Evolutionary conservation across 2,113 vertebrate species (phyloP).

Genomic region (Diadophis punctatus): DNA sequence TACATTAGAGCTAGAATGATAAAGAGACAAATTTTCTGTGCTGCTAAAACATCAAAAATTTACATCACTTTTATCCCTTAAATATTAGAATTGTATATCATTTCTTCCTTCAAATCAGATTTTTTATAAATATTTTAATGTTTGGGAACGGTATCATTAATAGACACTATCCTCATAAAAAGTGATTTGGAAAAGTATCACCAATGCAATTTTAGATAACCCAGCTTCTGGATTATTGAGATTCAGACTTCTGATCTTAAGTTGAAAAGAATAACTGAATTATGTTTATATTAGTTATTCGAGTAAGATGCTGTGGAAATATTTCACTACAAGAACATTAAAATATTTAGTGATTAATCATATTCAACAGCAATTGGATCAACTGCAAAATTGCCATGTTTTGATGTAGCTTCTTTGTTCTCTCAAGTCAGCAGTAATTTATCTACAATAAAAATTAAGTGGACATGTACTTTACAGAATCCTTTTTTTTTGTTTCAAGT

Average conservation of each 20-base stretch:
- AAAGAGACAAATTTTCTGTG: background rate
- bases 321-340: background rate
- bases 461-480: background rate
- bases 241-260: background rate
- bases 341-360: background rate
- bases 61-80: background rate
- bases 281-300: background rate
- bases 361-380: background rate
- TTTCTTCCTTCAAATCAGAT: background rate
- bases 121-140: background rate
- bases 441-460: background rate
- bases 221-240: background rate
- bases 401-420: background rate
- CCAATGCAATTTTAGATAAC: background rate
- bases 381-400: background rate
- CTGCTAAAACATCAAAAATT: background rate
- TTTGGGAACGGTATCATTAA: background rate
- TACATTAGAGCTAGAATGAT: background rate
- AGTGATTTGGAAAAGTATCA: background rate
- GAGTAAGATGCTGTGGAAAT: background rate
- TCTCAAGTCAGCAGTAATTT: background rate
- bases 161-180: background rate
- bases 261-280: background rate
- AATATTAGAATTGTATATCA: background rate
- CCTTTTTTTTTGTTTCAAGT: background rate